A percentile compares a stretch with the other conserved stretches of the same genome.
Conservation (phyloP, 2,888 invertebrate genomes). For the Coleophora deauratella region DNA sequence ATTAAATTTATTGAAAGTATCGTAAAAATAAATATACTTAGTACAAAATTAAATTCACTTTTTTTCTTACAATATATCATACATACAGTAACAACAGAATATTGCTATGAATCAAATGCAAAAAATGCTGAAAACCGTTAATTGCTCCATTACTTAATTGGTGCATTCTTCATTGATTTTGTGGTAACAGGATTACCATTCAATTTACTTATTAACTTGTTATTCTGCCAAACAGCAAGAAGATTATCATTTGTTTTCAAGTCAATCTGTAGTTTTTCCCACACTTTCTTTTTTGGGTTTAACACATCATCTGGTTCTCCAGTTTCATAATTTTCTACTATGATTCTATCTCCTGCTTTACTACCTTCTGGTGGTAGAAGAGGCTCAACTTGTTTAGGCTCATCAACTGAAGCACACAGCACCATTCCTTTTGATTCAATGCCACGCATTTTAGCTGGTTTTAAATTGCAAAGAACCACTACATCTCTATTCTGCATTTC, state of each 20-base stretch:
- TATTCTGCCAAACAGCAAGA: constrained; percentile 90
- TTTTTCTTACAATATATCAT: too few species aligned
- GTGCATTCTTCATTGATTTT: constrained; percentile 84
- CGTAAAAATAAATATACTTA: too few species aligned
- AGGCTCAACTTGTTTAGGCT: constrained; percentile 89
- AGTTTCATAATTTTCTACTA: constrained; percentile 86
- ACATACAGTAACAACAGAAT: not conserved
- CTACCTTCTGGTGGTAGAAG: constrained; percentile 84
- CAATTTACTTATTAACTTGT: constrained; percentile 79
- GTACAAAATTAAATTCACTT: too few species aligned
- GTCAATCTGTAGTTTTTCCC: constrained; percentile 92
- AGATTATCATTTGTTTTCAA: constrained; percentile 81
- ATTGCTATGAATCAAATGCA: not conserved
- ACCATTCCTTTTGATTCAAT: constrained; percentile 95
- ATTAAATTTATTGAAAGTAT: too few species aligned
- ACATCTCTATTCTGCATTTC: constrained; percentile 93
- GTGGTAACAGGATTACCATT: constrained; percentile 83
- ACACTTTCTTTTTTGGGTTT: constrained; percentile 97
- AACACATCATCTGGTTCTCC: constrained; percentile 88
- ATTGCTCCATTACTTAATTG: constrained; percentile 90
- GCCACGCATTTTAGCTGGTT: constrained; percentile 97
- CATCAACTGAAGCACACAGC: constrained; percentile 88
- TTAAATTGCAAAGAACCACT: constrained; percentile 95
- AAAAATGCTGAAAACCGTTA: not conserved
- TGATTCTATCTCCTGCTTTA: constrained; percentile 87